Conservation (phyloP, 2,888 invertebrate genomes). For the Drosophila lutescens region DNA sequence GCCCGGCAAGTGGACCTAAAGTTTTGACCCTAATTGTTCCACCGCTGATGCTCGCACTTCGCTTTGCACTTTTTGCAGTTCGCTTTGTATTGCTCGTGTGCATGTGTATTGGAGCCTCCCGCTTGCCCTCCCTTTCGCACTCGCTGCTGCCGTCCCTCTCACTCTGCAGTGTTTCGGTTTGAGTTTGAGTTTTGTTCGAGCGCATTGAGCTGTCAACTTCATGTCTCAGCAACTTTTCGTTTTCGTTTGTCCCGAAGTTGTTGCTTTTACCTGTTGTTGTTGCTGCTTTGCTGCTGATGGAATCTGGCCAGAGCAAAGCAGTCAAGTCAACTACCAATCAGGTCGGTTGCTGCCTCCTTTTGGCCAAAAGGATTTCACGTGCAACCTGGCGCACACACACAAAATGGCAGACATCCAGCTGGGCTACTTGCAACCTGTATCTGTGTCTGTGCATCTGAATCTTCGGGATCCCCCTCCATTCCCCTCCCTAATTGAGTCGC, state of each 20-base stretch:
- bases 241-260: slow-evolving; percentile 69
- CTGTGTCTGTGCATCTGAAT: slow-evolving; percentile 48
- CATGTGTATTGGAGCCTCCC: slow-evolving; percentile 40
- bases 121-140: slow-evolving; percentile 41
- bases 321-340: slow-evolving; percentile 81
- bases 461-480: slow-evolving; percentile 5
- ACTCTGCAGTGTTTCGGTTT: slow-evolving; percentile 21
- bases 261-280: slow-evolving; percentile 47
- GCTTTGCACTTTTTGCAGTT: slow-evolving; percentile 36
- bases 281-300: slow-evolving; percentile 77
- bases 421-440: slow-evolving; percentile 67
- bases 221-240: slow-evolving; percentile 81
- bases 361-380: slow-evolving; percentile 77
- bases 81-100: slow-evolving; percentile 52
- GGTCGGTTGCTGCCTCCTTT: slow-evolving; percentile 74
- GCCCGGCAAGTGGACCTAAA: slow-evolving; percentile 8
- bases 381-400: slow-evolving; percentile 58
- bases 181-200: slow-evolving; percentile 76
- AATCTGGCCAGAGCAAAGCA: slow-evolving; percentile 61
- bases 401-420: slow-evolving; percentile 79
- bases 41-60: slow-evolving; percentile 11
- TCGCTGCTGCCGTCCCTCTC: slow-evolving; percentile 28
- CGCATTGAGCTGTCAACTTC: slow-evolving; percentile 83
- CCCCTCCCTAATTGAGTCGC: slow-evolving; percentile 74
- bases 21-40: slow-evolving; percentile 9